Conservation (phyloP, 2,797 vertebrate species). For the Nyctalus aviator region DNA sequence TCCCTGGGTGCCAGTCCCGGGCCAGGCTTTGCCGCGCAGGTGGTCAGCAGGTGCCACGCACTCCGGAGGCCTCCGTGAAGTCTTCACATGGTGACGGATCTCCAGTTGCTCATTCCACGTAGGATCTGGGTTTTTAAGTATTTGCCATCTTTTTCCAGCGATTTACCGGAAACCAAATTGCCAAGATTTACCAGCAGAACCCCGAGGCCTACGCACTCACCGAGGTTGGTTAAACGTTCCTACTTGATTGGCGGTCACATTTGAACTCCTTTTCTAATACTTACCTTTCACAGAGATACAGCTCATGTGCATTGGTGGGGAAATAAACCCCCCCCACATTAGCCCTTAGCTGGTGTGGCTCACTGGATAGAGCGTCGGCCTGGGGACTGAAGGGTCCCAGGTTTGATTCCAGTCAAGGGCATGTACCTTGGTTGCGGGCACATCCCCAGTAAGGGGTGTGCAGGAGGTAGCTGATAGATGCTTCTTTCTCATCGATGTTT, state of each 20-base stretch:
- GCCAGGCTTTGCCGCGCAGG: background rate
- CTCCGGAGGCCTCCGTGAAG: conserved; percentile 70
- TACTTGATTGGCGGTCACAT: conserved; percentile 45
- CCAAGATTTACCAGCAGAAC: conserved; percentile 91
- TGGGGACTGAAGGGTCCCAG: too few species aligned
- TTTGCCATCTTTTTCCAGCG: conserved; percentile 90
- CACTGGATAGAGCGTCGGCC: too few species aligned
- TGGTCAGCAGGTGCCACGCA: conserved; percentile 63
- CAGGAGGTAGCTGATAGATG: too few species aligned
- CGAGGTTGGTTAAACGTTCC: conserved; percentile 90
- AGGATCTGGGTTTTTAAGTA: conserved; percentile 83
- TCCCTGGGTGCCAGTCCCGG: too few species aligned
- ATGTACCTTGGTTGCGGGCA: too few species aligned
- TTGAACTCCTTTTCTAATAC: conserved; percentile 45
- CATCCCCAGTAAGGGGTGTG: too few species aligned
- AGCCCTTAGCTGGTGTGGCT: too few species aligned
- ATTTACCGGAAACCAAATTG: conserved; percentile 98
- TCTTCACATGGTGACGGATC: conserved; percentile 74
- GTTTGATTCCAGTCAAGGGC: too few species aligned
- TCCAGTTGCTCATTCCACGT: conserved; percentile 77
- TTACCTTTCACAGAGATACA: background rate
- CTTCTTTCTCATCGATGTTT: too few species aligned
- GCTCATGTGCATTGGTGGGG: background rate
- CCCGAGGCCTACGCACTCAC: conserved; percentile 89
- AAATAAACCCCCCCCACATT: background rate